These are phyloP conservation scores for Tortrix viridana DNA, from an alignment of 2,888 invertebrate genomes.

Conservation along the genomic window DNA sequence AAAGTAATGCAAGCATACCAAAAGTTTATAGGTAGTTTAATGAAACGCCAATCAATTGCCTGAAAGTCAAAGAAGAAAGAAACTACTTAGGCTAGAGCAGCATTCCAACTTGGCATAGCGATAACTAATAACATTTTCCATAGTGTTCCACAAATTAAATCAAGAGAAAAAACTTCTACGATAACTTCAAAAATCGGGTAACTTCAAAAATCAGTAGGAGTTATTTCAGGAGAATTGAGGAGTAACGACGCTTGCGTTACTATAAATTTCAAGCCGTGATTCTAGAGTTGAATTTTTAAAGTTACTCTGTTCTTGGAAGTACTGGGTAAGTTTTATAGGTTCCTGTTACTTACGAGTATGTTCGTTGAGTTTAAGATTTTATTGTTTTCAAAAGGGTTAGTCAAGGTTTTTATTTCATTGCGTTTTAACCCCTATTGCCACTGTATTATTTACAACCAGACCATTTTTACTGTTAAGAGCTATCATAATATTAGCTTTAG, in stretches of 20 bases:
- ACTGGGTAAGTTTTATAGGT: slow-evolving; percentile 21
- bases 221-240: slow-evolving; percentile 23
- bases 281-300: slow-evolving; percentile 28
- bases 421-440: no score
- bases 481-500: no score
- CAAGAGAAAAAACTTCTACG: slow-evolving; percentile 14
- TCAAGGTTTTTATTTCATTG: no score
- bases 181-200: slow-evolving; percentile 27
- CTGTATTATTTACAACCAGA: no score
- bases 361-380: not conserved
- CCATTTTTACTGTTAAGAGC: no score
- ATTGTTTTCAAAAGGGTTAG: no score
- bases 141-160: slow-evolving; percentile 17
- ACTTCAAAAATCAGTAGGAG: slow-evolving; percentile 24
- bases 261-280: slow-evolving; percentile 24
- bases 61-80: not conserved
- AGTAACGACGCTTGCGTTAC: slow-evolving; percentile 16
- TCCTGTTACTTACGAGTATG: not conserved
- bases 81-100: not conserved
- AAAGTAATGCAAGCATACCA: no score
- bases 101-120: not conserved
- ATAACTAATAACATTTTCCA: no score
- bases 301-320: slow-evolving; percentile 24
- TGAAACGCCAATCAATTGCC: no score
- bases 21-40: no score